Base-by-base conservation (phyloP, 1,140 invertebrate species). In the Phenacoccus solenopsis region DNA sequence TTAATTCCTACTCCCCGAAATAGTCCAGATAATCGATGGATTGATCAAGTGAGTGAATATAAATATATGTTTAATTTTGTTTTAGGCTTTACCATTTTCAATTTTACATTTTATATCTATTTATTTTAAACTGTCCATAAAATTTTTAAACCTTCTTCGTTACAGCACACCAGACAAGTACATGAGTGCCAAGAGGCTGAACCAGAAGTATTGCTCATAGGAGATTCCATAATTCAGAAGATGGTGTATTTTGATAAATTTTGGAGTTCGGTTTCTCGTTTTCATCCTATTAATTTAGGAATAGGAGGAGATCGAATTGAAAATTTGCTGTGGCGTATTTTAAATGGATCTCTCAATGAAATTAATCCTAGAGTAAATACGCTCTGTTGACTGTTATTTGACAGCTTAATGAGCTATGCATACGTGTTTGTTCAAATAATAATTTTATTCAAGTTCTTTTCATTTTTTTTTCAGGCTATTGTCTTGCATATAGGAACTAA, bases 401-500 rank as follows among this genome's bases (percentile, higher is more conserved):
- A n/a, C n/a, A n/a, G n/a, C n/a, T n/a, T n/a, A n/a, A n/a, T n/a
- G n/a, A n/a, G n/a, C n/a, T n/a, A n/a, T n/a, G n/a, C n/a, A n/a
- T 69, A 25, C 22, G 24, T 13, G 16, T 71, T 9, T 72, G 72
- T 59, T 72, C 27, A 4, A 69, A 57, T n/a, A n/a, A n/a, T n/a
- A n/a, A n/a, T n/a, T n/a, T n/a, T n/a, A n/a, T n/a, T n/a, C n/a
- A n/a, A n/a, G n/a, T n/a, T n/a, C n/a, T n/a, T n/a, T 64, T 70
- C 73, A 35, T 67, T 27, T 57, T 21, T n/a, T 70, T 80, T 81
- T 20, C 76, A 93, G 90, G 89, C 90, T 4, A 86, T 94, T 74
- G 90, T 96, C 32, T 76, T 96, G 9, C 84, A 89, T 79, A 87
- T 91, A 71, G 93, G 93, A 69, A 93, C 91, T 70, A 94, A 94